Conservation (phyloP, 23 tunicate species). For the Styela plicata region DNA sequence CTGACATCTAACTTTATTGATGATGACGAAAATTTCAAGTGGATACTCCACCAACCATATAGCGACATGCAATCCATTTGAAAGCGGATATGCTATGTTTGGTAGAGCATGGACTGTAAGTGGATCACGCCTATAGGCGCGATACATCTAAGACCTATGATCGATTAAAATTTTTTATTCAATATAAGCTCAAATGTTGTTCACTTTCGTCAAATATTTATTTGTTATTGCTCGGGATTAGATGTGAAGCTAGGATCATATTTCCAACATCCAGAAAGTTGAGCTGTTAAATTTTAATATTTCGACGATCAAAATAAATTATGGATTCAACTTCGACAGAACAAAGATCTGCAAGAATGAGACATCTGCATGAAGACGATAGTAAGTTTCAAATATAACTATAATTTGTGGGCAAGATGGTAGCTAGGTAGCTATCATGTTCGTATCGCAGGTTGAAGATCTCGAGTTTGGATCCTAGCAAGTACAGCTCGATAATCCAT, state of each 20-base stretch:
- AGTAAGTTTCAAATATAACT: neutral
- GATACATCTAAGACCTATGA: no score
- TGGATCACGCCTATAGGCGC: no score
- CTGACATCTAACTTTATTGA: neutral
- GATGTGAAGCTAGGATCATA: neutral
- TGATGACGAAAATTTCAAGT: neutral
- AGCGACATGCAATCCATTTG: neutral
- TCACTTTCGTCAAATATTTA: neutral
- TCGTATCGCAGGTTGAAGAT: no score
- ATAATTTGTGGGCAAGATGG: neutral
- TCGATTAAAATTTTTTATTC: no score
- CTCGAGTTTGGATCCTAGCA: no score
- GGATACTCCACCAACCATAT: neutral
- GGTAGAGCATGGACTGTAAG: no score
- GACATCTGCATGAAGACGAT: conserved; percentile 6
- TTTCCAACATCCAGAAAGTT: no score
- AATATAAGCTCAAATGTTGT: neutral
- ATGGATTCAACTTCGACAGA: neutral
- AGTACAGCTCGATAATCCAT: no score
- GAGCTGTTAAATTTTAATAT: no score
- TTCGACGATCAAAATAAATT: no score
- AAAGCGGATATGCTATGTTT: no score
- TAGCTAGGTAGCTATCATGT: no score
- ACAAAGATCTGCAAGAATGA: conserved; percentile 7
- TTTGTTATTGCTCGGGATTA: neutral